These are phyloP conservation scores for Syrphus vitripennis DNA, from an alignment of 2,888 invertebrate species.

Conservation along the genomic window DNA sequence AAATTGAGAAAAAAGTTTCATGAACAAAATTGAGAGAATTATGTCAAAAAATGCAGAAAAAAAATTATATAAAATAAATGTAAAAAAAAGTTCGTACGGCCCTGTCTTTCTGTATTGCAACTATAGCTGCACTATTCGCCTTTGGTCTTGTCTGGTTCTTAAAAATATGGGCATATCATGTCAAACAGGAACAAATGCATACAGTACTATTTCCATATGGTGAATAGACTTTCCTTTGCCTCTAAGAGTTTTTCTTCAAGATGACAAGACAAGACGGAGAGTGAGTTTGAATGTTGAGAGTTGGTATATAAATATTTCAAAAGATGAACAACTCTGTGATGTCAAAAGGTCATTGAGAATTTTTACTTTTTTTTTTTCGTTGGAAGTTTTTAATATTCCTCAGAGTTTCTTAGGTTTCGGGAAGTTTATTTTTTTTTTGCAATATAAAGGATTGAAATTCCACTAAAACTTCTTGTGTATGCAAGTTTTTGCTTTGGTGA, in stretches of 20 bases:
- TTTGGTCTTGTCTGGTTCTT: not conserved
- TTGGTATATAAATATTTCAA: constrained; percentile 16
- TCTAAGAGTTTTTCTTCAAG: not conserved
- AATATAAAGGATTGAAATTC: not conserved
- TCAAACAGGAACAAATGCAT: constrained; percentile 38
- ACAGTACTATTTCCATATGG: not conserved
- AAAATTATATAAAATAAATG: too few relatives aligned
- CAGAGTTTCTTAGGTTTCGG: not conserved
- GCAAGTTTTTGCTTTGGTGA: not conserved
- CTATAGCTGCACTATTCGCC: not conserved
- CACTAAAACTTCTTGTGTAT: not conserved
- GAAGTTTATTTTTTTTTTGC: not conserved
- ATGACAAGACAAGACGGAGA: not conserved
- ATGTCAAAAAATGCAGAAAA: too few relatives aligned
- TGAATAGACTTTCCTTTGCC: constrained; percentile 19
- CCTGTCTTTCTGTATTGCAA: not conserved
- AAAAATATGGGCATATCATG: constrained; percentile 14
- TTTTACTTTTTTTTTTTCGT: not conserved
- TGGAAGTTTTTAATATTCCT: not conserved
- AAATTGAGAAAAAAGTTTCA: too few relatives aligned
- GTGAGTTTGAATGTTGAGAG: not conserved
- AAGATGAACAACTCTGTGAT: constrained; percentile 49
- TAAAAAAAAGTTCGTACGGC: not conserved
- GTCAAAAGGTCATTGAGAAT: constrained; percentile 59
- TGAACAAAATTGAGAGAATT: too few relatives aligned